These are phyloP conservation scores for Agelaius tricolor DNA, from an alignment of 2,113 vertebrate species.

Conservation along the genomic window DNA sequence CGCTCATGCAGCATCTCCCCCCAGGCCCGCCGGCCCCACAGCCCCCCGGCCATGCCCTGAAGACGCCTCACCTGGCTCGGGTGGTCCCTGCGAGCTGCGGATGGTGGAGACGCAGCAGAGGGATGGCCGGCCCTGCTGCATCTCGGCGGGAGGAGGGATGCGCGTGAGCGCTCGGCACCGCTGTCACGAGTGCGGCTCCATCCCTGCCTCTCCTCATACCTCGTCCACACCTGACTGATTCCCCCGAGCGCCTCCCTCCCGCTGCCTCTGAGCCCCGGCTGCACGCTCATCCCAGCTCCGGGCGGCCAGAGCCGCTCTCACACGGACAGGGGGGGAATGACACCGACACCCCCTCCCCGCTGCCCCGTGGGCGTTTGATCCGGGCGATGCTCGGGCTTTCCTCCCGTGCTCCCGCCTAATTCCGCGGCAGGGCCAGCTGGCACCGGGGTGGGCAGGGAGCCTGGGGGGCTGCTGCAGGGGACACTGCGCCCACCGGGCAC, in stretches of 20 bases:
- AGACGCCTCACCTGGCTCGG: slow-evolving; percentile 37
- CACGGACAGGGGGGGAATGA: background rate
- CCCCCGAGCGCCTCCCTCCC: background rate
- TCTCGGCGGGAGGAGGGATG: slow-evolving; percentile 42
- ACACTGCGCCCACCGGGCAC: accelerated
- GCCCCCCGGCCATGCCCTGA: background rate
- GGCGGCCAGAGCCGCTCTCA: background rate
- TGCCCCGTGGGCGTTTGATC: slow-evolving; percentile 7
- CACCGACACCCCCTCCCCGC: background rate
- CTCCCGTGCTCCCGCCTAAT: background rate
- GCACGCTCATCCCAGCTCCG: background rate
- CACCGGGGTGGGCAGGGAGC: background rate
- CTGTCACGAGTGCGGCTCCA: slow-evolving; percentile 23
- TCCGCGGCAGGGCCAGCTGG: slow-evolving; percentile 9
- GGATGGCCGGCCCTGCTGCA: slow-evolving; percentile 53
- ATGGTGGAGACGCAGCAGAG: slow-evolving; percentile 49
- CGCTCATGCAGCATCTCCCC: background rate
- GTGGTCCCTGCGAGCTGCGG: slow-evolving; percentile 36
- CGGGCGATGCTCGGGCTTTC: background rate
- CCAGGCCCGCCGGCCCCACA: accelerated
- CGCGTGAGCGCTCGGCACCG: slow-evolving; percentile 21
- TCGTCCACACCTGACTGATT: slow-evolving; percentile 47
- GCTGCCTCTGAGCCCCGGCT: background rate
- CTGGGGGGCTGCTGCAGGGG: background rate
- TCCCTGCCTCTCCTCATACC: slow-evolving; percentile 43